These are phyloP conservation scores for Trochalopteron elliotii DNA, from an alignment of 2,113 vertebrate species.

Conservation along the genomic window DNA sequence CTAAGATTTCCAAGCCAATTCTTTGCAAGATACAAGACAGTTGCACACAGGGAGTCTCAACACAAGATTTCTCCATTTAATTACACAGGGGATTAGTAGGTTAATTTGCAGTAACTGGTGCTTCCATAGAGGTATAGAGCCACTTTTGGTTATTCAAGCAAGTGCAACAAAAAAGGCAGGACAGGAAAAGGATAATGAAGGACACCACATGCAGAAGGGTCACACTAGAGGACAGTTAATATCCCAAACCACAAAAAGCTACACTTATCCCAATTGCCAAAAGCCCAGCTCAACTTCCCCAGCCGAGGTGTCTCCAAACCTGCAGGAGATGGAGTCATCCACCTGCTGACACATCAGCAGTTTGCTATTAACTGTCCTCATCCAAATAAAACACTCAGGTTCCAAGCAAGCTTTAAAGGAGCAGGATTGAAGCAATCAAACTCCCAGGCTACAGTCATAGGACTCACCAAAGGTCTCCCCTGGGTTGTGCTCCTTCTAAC, in stretches of 20 bases:
- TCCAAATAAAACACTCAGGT: neutral
- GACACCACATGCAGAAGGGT: slow-evolving; percentile 25
- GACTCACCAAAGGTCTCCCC: neutral
- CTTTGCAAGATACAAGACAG: neutral
- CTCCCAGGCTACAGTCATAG: neutral
- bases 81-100: neutral
- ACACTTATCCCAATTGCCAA: neutral
- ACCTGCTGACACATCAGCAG: neutral
- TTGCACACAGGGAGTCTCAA: slow-evolving; percentile 23
- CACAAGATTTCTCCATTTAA: neutral
- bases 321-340: neutral
- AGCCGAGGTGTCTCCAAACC: neutral
- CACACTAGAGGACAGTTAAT: slow-evolving; percentile 33
- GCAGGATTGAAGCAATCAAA: neutral
- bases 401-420: slow-evolving; percentile 28
- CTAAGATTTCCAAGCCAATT: slow-evolving; percentile 52
- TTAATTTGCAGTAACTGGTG: slow-evolving; percentile 60
- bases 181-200: neutral
- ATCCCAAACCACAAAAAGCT: neutral
- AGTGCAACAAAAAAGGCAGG: neutral
- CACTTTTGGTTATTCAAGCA: slow-evolving; percentile 58
- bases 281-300: neutral
- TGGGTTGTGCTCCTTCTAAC: neutral
- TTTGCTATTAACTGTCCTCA: slow-evolving; percentile 56
- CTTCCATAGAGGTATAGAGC: slow-evolving; percentile 60